phyloP scores from a whole-genome alignment of 1,140 invertebrate genomes.

The Hydropsyche tenuis region DNA sequence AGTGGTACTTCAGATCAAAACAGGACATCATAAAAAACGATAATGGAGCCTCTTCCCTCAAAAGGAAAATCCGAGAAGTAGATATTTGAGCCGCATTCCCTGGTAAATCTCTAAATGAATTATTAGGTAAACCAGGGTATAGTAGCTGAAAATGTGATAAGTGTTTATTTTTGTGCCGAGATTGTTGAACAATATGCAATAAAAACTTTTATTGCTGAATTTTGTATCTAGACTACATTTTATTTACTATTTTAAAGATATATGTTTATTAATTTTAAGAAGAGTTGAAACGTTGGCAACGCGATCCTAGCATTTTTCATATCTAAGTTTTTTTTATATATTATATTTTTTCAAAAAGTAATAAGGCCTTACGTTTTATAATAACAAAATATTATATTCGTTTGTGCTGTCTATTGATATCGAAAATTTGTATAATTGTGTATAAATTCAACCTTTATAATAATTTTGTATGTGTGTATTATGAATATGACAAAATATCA shows the following conservation, averaged over 20 bases:
- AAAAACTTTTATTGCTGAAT: not conserved
- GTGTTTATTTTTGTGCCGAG: not conserved
- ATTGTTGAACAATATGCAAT: not conserved
- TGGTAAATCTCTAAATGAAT: constrained; percentile 22
- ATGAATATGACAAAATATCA: no score
- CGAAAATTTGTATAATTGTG: no score
- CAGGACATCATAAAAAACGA: constrained; percentile 64
- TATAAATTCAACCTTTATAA: no score
- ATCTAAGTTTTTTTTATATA: no score
- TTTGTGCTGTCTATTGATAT: no score
- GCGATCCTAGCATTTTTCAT: no score
- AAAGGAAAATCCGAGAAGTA: constrained; percentile 62
- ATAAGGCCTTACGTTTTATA: no score
- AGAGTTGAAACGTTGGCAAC: no score
- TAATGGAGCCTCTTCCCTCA: constrained; percentile 55
- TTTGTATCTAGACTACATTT: not conserved
- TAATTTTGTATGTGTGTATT: no score
- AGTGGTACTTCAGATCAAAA: constrained; percentile 66
- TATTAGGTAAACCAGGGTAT: constrained; percentile 49
- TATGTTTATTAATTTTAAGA: not conserved
- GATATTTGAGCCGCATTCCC: constrained; percentile 57
- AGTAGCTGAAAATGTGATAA: constrained; percentile 30
- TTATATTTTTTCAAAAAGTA: no score
- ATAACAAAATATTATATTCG: no score
- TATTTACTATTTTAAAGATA: not conserved